Percentiles rank a stretch among this genome's conserved stretches.
These are phyloP conservation scores for Apis laboriosa DNA, from an alignment of 1,140 invertebrate genomes.

Conservation along the genomic window DNA sequence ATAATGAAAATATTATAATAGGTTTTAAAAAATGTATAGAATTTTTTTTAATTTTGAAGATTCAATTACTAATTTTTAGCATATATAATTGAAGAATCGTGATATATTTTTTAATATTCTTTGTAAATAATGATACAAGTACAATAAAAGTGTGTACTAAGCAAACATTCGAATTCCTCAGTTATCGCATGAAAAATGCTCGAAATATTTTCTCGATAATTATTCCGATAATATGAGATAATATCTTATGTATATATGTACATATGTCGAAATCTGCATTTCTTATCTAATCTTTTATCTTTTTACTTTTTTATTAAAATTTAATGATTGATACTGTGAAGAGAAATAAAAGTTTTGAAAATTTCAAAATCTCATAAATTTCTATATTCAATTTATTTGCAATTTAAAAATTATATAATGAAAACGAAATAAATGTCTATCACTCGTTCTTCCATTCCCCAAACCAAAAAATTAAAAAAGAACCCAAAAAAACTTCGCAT, in stretches of 20 bases:
- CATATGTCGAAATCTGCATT: background rate
- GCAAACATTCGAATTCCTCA: background rate
- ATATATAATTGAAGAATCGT: too few species aligned
- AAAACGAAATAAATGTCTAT: conserved; percentile 17
- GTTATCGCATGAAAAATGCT: background rate
- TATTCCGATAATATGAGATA: background rate
- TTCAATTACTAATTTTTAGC: too few species aligned
- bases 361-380: too few species aligned
- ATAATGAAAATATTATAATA: too few species aligned
- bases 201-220: background rate
- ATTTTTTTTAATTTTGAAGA: too few species aligned
- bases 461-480: background rate
- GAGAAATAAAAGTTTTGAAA: too few species aligned
- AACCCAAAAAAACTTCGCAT: background rate
- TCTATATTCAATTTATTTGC: too few species aligned
- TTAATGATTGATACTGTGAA: background rate
- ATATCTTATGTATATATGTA: too few species aligned
- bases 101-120: background rate
- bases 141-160: too few species aligned
- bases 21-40: too few species aligned
- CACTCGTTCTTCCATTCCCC: background rate
- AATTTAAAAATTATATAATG: too few species aligned
- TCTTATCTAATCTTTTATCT: conserved; percentile 2
- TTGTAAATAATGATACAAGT: too few species aligned
- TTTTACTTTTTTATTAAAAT: background rate